These are phyloP conservation scores for Adoxophyes honmai DNA, from an alignment of 1,140 invertebrate genomes.

Conservation along the genomic window DNA sequence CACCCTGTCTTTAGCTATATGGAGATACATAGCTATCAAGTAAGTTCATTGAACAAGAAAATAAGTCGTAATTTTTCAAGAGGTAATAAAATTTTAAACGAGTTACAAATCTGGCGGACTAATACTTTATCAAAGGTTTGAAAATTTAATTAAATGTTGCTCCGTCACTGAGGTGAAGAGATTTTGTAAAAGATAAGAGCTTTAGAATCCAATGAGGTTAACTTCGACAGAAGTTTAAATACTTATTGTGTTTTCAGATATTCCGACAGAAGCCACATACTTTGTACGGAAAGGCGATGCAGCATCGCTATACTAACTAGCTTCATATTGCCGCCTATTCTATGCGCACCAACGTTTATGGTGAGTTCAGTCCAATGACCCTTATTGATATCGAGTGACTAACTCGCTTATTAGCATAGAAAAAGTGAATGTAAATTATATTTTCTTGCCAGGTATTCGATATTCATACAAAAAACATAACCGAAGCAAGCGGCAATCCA, in stretches of 20 bases:
- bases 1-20: conserved; percentile 88
- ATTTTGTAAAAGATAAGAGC: no score
- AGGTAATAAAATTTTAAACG: background rate
- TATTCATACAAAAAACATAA: conserved; percentile 62
- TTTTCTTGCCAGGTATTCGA: conserved; percentile 59
- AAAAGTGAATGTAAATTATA: conserved; percentile 28
- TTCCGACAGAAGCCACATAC: conserved; percentile 68
- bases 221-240: background rate
- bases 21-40: conserved; percentile 75
- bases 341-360: conserved; percentile 89
- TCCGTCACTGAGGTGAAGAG: background rate
- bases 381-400: no score
- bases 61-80: background rate
- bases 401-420: conserved; percentile 41
- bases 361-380: conserved; percentile 53
- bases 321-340: conserved; percentile 84
- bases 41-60: conserved; percentile 33
- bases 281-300: conserved; percentile 84
- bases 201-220: background rate
- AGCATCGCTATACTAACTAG: conserved; percentile 85
- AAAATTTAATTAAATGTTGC: background rate
- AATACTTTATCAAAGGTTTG: background rate
- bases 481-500: conserved; percentile 51
- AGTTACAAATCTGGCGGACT: background rate
- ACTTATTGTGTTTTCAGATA: conserved; percentile 48